phyloP scores from a whole-genome alignment of 2,888 invertebrate species.

The Hetaerina titia region DNA sequence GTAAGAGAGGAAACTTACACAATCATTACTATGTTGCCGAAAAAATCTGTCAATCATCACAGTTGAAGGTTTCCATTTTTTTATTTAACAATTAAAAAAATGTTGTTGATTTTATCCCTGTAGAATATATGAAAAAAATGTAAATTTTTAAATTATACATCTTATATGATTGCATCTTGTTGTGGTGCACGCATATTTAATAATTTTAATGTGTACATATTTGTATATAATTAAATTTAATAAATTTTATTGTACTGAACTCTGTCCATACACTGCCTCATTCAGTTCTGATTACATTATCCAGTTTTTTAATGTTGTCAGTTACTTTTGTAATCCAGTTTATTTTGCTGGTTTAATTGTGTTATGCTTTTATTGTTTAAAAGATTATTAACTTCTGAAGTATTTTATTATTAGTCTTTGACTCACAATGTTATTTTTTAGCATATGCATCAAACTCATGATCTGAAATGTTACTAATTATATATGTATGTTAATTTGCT shows the following conservation, averaged over 20 bases:
- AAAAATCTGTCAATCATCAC: conserved; percentile 18
- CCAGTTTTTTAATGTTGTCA: not conserved
- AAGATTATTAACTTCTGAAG: not conserved
- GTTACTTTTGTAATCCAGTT: not conserved
- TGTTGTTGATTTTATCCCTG: conserved; percentile 40
- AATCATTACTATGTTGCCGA: not conserved
- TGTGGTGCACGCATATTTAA: conserved; percentile 45
- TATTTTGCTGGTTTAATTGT: not conserved
- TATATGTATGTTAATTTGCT: not conserved
- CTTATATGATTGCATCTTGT: conserved; percentile 33
- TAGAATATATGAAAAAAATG: conserved; percentile 25
- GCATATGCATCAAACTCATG: not conserved
- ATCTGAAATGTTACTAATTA: conserved; percentile 32
- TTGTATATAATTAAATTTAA: conserved; percentile 42
- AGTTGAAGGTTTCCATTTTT: conserved; percentile 32
- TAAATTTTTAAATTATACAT: conserved; percentile 56
- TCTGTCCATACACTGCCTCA: conserved; percentile 27
- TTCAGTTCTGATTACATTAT: not conserved
- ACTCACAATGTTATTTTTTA: conserved; percentile 12
- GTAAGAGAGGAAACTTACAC: not conserved
- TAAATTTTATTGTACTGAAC: conserved; percentile 32
- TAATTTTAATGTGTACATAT: conserved; percentile 18
- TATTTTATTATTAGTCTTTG: not conserved
- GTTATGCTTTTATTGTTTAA: not conserved
- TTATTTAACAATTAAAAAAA: conserved; percentile 45